Conservation (phyloP, 2,113 vertebrate genomes). For the Thalassoma bifasciatum region DNA sequence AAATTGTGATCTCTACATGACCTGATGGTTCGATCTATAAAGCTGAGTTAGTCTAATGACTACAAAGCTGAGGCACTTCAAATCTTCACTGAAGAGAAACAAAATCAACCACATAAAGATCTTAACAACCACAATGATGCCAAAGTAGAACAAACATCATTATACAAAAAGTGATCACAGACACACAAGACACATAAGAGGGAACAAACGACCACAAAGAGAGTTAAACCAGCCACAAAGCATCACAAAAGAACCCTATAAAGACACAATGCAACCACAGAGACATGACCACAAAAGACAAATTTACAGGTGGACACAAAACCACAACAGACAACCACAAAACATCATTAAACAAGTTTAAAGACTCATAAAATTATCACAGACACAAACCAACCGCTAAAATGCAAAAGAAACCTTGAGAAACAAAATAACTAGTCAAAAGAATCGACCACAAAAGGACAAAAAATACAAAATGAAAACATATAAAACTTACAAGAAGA, state of each 20-base stretch:
- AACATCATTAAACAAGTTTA: background rate
- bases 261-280: background rate
- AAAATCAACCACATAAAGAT: too few species aligned
- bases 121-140: too few species aligned
- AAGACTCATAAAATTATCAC: background rate
- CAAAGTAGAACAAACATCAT: too few species aligned
- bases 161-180: too few species aligned
- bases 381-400: background rate
- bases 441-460: background rate
- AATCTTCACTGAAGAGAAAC: too few species aligned
- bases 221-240: too few species aligned
- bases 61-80: too few species aligned
- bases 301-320: background rate
- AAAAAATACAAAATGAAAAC: background rate
- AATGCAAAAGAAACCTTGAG: background rate
- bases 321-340: too few species aligned
- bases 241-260: too few species aligned
- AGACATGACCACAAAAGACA: background rate
- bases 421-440: background rate
- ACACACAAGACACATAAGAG: too few species aligned
- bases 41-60: too few species aligned
- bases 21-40: too few species aligned
- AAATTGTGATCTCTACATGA: background rate
- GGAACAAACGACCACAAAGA: background rate
- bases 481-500: background rate